These are phyloP conservation scores for Menidia menidia DNA, from an alignment of 2,797 vertebrate genomes.

Conservation along the genomic window DNA sequence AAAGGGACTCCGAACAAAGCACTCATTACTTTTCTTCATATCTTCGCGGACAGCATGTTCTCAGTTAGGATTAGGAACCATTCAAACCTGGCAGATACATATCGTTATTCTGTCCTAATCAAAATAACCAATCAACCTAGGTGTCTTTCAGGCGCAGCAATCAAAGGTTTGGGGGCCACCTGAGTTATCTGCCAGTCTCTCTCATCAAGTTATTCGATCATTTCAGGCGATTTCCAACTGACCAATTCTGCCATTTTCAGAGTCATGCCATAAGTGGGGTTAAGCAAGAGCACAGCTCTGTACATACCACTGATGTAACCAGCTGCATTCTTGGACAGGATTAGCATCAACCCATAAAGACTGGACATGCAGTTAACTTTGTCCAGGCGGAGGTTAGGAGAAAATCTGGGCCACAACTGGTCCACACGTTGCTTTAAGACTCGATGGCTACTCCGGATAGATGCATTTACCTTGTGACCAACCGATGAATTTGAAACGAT, in stretches of 20 bases:
- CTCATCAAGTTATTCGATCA: too few relatives aligned
- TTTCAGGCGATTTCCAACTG: neutral
- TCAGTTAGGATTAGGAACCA: too few relatives aligned
- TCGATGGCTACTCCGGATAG: neutral
- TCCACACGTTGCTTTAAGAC: slow-evolving; percentile 20
- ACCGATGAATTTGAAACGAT: slow-evolving; percentile 19
- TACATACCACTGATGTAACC: neutral
- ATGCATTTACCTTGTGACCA: slow-evolving; percentile 24
- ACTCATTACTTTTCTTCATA: too few relatives aligned
- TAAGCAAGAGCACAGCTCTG: neutral
- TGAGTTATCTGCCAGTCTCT: too few relatives aligned
- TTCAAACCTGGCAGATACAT: too few relatives aligned
- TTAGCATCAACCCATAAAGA: neutral
- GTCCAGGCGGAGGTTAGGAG: neutral
- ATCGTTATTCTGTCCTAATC: neutral
- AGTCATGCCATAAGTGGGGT: neutral
- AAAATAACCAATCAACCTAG: neutral
- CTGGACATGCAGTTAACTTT: neutral
- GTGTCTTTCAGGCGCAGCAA: neutral
- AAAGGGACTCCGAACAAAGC: too few relatives aligned
- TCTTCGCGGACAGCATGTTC: too few relatives aligned
- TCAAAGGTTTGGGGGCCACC: neutral
- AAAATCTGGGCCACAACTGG: neutral
- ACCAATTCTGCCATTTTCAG: neutral
- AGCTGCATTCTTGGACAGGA: neutral